A percentile compares a stretch with the other conserved stretches of the same genome.
These are phyloP conservation scores for Stegastes partitus DNA, from an alignment of 2,113 vertebrate species.

Conservation along the genomic window DNA sequence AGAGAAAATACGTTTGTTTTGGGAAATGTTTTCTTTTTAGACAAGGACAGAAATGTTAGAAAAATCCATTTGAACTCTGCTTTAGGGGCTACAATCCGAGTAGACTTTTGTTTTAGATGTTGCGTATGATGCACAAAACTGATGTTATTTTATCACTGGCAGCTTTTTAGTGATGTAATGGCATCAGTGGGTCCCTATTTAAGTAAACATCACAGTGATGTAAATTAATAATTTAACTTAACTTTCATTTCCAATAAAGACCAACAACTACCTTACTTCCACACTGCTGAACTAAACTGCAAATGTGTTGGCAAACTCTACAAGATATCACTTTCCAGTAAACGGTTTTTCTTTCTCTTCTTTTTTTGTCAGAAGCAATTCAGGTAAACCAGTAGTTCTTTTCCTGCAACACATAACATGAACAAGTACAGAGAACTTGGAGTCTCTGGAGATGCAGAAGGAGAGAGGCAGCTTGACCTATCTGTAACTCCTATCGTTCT, in stretches of 20 bases:
- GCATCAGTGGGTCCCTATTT: background rate
- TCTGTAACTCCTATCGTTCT: slow-evolving; percentile 45
- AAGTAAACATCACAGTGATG: background rate
- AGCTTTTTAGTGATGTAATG: background rate
- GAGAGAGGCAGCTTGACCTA: slow-evolving; percentile 26
- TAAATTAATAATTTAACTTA: background rate
- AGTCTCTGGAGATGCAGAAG: slow-evolving; percentile 18
- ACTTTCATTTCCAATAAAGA: background rate
- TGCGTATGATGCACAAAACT: too few species aligned
- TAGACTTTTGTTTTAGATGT: too few species aligned
- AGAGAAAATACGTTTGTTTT: background rate
- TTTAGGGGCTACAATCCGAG: background rate
- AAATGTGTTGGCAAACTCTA: background rate
- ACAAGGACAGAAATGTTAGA: background rate
- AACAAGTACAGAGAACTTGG: background rate
- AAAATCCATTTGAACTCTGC: background rate
- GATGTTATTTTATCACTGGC: background rate
- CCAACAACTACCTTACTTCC: background rate
- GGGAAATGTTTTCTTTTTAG: too few species aligned
- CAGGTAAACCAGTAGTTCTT: background rate
- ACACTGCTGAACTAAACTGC: background rate
- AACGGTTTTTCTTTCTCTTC: background rate
- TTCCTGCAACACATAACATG: background rate
- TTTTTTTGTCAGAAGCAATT: background rate
- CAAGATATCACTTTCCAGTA: background rate